Conservation (phyloP, 1,140 invertebrate genomes). For the Conus ventricosus region DNA sequence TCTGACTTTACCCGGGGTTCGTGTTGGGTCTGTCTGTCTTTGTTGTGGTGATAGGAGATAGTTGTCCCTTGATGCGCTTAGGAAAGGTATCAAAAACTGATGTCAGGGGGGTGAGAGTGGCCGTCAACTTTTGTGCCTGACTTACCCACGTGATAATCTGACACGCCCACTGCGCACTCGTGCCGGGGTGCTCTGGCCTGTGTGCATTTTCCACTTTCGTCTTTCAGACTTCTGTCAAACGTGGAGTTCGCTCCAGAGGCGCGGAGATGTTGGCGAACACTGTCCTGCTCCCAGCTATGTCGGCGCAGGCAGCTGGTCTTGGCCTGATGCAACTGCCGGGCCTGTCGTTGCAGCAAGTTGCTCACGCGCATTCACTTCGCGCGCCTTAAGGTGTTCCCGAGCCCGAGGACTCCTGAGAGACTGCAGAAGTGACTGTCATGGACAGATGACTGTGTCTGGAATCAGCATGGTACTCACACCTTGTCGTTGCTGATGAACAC, state of each 20-base stretch:
- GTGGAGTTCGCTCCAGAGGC: background rate
- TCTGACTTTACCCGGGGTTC: background rate
- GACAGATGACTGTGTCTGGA: background rate
- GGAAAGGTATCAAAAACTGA: background rate
- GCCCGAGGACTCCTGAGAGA: background rate
- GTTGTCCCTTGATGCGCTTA: background rate
- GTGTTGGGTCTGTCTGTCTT: background rate
- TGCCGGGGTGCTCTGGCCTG: background rate
- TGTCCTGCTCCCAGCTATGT: constrained; percentile 9
- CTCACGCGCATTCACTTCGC: constrained; percentile 23
- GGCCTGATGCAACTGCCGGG: background rate
- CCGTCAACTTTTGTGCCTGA: background rate
- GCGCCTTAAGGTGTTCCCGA: constrained; percentile 1
- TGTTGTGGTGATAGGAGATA: background rate
- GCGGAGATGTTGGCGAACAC: background rate
- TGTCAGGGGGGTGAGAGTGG: background rate
- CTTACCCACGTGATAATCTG: background rate
- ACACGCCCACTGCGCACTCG: no score
- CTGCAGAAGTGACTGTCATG: constrained; percentile 20
- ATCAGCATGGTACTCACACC: background rate
- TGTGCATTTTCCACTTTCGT: background rate
- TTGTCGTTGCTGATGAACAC: no score
- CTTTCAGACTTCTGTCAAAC: constrained; percentile 5
- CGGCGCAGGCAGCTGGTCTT: background rate
- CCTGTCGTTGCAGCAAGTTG: background rate